Evolutionary conservation across 2,113 vertebrate genomes (phyloP).

Genomic region (Asarcornis scutulata): DNA sequence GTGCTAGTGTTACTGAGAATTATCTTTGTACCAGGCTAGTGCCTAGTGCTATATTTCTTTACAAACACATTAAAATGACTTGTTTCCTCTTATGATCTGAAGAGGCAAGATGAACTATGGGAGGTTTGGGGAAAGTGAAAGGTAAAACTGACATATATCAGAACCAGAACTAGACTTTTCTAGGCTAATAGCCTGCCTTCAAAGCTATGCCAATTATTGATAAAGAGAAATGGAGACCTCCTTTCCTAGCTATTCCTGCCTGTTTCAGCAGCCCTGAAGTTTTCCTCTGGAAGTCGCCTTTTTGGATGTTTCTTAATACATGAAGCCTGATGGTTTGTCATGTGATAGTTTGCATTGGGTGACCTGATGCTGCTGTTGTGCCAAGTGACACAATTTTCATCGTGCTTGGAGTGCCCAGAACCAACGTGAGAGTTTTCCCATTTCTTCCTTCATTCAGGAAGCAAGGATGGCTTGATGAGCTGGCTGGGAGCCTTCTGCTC

Average conservation of each 20-base stretch:
- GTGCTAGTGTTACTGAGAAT: not conserved
- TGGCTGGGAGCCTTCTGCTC: not conserved
- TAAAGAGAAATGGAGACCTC: not conserved
- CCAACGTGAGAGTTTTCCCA: not conserved
- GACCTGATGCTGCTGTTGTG: not conserved
- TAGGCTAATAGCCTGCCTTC: not conserved
- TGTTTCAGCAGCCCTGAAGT: not conserved
- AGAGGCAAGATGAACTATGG: not conserved
- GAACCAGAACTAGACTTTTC: not conserved
- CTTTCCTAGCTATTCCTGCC: not conserved
- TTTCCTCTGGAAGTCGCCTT: not conserved
- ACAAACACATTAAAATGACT: rapidly evolving
- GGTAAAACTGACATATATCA: not conserved
- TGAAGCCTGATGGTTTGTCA: not conserved
- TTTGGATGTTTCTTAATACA: not conserved
- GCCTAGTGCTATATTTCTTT: not conserved
- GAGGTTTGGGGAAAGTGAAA: not conserved
- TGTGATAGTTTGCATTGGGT: not conserved
- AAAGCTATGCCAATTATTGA: not conserved
- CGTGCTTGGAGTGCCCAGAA: not conserved
- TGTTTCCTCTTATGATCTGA: not conserved
- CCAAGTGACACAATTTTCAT: not conserved
- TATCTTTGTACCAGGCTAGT: not conserved
- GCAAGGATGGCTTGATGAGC: not conserved
- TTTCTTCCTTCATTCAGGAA: not conserved